Evolutionary conservation across 2,113 vertebrate species (phyloP).

Genomic region (Pavo muticus): DNA sequence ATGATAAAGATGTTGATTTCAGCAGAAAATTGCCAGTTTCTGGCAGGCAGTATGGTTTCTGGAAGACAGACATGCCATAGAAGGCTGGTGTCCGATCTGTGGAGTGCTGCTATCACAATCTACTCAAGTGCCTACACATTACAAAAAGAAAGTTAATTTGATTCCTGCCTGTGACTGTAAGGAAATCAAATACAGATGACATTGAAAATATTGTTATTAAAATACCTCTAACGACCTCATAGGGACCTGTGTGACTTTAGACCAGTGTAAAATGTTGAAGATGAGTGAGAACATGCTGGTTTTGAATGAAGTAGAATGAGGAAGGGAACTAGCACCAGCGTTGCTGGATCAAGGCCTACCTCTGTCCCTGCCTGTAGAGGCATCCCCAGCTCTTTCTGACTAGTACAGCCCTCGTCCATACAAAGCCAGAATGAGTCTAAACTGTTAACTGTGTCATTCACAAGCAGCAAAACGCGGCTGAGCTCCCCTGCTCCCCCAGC

Average conservation of each 20-base stretch:
- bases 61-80: background rate
- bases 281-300: background rate
- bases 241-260: background rate
- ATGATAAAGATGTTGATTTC: background rate
- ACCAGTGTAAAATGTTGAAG: background rate
- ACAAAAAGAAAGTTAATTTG: background rate
- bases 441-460: background rate
- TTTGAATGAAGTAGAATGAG: background rate
- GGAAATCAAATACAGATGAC: background rate
- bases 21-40: background rate
- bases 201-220: background rate
- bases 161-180: background rate
- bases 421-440: background rate
- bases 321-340: background rate
- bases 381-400: background rate
- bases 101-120: background rate
- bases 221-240: background rate
- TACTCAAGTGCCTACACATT: background rate
- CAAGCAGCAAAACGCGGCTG: background rate
- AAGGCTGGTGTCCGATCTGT: background rate
- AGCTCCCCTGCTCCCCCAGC: background rate
- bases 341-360: background rate
- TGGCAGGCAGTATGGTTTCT: background rate
- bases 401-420: background rate
- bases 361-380: background rate